Conservation (phyloP, 1,140 invertebrate genomes). For the Aplysia californica region DNA sequence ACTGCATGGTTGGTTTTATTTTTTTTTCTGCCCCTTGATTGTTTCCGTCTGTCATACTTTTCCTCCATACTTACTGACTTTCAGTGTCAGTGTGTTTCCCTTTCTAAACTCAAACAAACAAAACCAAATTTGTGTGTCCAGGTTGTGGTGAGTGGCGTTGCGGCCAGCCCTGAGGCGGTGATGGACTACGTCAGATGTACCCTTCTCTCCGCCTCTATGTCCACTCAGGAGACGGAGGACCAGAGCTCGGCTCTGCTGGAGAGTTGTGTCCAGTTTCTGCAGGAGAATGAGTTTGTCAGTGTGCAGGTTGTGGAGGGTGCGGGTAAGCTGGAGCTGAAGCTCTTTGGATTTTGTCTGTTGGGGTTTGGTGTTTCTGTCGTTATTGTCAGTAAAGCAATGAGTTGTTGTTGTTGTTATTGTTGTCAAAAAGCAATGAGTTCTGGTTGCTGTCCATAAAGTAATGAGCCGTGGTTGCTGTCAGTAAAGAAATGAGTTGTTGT, state of each 20-base stretch:
- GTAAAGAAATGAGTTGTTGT: not conserved
- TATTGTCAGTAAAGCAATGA: not conserved
- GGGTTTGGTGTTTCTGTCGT: too few species aligned
- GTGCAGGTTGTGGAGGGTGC: constrained; percentile 35
- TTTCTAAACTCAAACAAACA: too few species aligned
- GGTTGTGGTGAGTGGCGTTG: constrained; percentile 90
- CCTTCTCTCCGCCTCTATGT: constrained; percentile 69
- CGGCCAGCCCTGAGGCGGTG: constrained; percentile 79
- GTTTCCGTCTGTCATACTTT: too few species aligned
- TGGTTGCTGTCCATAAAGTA: too few species aligned
- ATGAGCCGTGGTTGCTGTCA: not conserved
- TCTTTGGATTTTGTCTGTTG: not conserved
- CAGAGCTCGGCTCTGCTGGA: constrained; percentile 54
- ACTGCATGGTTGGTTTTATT: too few species aligned
- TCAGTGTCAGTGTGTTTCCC: too few species aligned
- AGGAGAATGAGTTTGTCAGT: constrained; percentile 59
- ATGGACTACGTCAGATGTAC: constrained; percentile 86
- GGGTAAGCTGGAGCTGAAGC: not conserved
- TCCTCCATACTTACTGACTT: too few species aligned
- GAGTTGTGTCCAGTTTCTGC: constrained; percentile 72
- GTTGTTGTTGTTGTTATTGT: not conserved
- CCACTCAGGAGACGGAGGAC: constrained; percentile 17
- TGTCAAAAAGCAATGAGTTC: too few species aligned
- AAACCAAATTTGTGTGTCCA: too few species aligned
- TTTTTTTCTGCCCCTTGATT: constrained; percentile 21